Conservation (phyloP, 2,797 vertebrate genomes). For the Pteronotus mesoamericanus region DNA sequence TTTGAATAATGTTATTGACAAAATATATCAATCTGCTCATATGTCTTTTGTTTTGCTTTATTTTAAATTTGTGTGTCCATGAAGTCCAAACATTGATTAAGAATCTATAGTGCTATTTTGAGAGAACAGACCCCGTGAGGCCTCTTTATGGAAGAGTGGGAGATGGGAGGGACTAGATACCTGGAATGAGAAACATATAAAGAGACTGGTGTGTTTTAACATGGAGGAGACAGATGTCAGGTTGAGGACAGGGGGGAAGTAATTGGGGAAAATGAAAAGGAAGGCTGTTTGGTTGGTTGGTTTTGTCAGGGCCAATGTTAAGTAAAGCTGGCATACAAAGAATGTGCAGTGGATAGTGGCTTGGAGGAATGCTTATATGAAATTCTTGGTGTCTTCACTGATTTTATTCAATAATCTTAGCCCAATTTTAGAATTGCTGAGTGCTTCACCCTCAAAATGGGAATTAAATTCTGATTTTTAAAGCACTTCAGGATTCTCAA, state of each 20-base stretch:
- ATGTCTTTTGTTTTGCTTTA: neutral
- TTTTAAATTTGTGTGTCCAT: neutral
- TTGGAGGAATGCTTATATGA: neutral
- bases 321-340: neutral
- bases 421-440: neutral
- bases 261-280: neutral
- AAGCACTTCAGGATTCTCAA: neutral
- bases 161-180: neutral
- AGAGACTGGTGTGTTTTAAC: neutral
- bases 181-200: neutral
- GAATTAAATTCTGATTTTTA: conserved; percentile 8
- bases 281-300: neutral
- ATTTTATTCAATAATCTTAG: neutral
- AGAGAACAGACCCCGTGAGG: neutral
- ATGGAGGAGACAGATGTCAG: no score
- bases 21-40: neutral
- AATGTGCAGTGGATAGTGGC: neutral
- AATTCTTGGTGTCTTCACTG: neutral
- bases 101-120: neutral
- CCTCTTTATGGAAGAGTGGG: neutral
- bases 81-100: neutral
- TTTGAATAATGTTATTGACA: neutral
- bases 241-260: neutral
- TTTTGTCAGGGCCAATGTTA: neutral
- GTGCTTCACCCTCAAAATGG: neutral